Percentiles rank a stretch among this genome's conserved stretches.
phyloP scores from a whole-genome alignment of 2,113 vertebrate species.

The Donacobius atricapilla region DNA sequence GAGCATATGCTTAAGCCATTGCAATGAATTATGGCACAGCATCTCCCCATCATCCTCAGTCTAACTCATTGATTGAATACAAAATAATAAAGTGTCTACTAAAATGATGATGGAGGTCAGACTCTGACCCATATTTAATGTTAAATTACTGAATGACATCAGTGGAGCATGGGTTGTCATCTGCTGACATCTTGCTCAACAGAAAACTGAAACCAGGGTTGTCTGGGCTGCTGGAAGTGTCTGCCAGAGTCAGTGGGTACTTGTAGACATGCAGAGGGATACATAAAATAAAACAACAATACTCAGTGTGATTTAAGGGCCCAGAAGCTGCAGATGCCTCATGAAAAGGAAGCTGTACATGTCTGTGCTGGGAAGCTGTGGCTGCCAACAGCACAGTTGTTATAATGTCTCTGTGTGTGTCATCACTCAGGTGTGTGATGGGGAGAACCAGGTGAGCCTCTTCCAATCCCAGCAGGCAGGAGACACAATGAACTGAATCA shows the following conservation, averaged over 20 bases:
- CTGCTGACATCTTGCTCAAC: background rate
- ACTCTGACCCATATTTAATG: background rate
- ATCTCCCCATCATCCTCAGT: background rate
- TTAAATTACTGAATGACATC: conserved; percentile 15
- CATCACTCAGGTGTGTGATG: background rate
- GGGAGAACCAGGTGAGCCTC: background rate
- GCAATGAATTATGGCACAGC: background rate
- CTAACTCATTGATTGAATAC: conserved; percentile 1
- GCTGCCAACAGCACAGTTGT: background rate
- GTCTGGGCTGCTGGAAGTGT: background rate
- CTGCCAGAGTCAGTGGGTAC: background rate
- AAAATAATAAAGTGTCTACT: conserved; percentile 21
- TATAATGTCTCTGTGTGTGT: background rate
- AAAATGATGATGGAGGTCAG: background rate
- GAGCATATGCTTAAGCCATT: conserved; percentile 6
- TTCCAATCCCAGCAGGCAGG: background rate
- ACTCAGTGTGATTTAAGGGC: background rate
- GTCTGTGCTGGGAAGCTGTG: background rate
- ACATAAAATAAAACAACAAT: background rate
- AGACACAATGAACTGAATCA: background rate
- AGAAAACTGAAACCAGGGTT: background rate
- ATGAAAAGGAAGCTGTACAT: background rate
- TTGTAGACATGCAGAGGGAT: background rate
- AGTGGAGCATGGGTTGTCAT: background rate
- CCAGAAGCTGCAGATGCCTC: background rate